Percentiles rank a stretch among this genome's conserved stretches.
These are phyloP conservation scores for Unio pictorum DNA, from an alignment of 2,888 invertebrate genomes.

Conservation along the genomic window DNA sequence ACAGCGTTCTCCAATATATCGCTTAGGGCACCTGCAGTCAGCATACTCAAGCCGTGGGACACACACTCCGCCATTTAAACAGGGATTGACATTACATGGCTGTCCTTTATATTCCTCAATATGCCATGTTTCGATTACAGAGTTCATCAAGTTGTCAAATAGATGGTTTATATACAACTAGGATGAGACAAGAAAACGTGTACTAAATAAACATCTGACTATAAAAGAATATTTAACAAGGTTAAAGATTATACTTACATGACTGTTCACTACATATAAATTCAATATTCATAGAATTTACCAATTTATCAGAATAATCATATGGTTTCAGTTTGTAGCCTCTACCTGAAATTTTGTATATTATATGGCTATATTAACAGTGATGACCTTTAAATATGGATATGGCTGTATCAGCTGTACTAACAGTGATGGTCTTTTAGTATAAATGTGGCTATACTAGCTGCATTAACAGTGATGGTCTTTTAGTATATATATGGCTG, in stretches of 20 bases:
- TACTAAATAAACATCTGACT: background rate
- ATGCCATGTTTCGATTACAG: constrained; percentile 71
- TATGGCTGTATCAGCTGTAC: no score
- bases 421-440: no score
- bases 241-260: no score
- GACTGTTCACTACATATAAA: background rate
- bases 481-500: no score
- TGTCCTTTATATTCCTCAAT: constrained; percentile 76
- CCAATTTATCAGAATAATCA: no score
- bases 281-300: no score
- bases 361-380: no score
- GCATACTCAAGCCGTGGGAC: constrained; percentile 85
- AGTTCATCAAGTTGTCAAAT: constrained; percentile 72
- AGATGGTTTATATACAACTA: constrained; percentile 59
- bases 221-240: background rate
- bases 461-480: no score
- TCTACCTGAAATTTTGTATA: no score
- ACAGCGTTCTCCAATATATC: constrained; percentile 84
- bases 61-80: constrained; percentile 85
- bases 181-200: constrained; percentile 6
- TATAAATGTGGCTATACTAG: no score
- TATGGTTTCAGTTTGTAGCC: no score
- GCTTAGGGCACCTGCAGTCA: constrained; percentile 83
- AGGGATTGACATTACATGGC: constrained; percentile 72
- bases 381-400: no score